Conservation (phyloP, 2,888 invertebrate genomes). For the Automeris io region DNA sequence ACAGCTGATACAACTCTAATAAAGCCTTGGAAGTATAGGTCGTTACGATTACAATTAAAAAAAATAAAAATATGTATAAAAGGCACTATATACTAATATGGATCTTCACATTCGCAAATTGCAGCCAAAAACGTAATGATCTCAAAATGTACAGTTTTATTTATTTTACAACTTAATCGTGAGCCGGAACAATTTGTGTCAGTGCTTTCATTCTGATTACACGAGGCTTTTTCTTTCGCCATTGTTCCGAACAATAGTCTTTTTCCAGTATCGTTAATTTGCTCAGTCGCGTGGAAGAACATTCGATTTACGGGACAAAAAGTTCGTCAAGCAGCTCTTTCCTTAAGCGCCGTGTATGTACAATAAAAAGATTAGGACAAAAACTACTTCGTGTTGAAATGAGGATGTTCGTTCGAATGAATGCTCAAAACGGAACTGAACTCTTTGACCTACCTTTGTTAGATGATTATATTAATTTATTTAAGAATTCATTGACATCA, state of each 20-base stretch:
- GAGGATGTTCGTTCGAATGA: too few species aligned
- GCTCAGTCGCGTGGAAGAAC: slow-evolving; percentile 2
- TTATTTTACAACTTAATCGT: slow-evolving; percentile 1
- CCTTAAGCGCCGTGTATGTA: not conserved
- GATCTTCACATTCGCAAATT: too few species aligned
- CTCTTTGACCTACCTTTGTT: too few species aligned
- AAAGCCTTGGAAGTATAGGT: too few species aligned
- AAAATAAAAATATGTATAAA: too few species aligned
- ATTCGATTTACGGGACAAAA: not conserved
- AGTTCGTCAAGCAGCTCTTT: not conserved
- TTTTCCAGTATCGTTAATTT: slow-evolving; percentile 3
- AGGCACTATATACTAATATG: too few species aligned
- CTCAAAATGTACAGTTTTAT: slow-evolving; percentile 4
- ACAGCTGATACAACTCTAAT: too few species aligned
- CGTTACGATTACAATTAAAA: too few species aligned
- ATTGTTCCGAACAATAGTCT: slow-evolving; percentile 3
- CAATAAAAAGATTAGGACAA: not conserved
- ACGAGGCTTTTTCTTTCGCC: slow-evolving; percentile 7
- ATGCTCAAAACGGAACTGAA: too few species aligned
- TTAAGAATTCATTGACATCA: too few species aligned
- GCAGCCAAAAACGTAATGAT: not conserved
- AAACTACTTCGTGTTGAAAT: not conserved
- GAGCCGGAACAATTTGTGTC: slow-evolving; percentile 17
- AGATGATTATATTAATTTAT: too few species aligned
- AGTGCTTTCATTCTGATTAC: slow-evolving; percentile 14